Evolutionary conservation across 2,113 vertebrate genomes (phyloP).

Genomic region (Amblyornis subalaris): DNA sequence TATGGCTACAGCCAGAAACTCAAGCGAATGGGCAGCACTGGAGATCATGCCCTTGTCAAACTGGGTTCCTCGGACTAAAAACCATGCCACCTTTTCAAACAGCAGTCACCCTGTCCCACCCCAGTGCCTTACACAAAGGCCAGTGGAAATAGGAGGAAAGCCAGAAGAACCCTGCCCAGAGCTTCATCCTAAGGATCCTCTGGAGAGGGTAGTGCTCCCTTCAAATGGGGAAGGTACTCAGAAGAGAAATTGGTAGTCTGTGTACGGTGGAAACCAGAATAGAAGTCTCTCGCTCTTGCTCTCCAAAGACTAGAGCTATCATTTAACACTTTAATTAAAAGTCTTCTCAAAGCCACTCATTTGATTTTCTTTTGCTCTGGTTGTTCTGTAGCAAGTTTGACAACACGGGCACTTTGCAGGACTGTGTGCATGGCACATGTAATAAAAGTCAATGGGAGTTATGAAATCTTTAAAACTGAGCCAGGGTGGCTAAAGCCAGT

Average conservation of each 20-base stretch:
- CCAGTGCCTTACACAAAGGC: background rate
- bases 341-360: background rate
- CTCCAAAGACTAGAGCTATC: constrained; percentile 2
- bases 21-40: background rate
- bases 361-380: constrained; percentile 6
- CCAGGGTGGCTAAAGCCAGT: background rate
- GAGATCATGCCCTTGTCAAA: background rate
- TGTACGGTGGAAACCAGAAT: background rate
- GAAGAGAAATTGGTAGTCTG: background rate
- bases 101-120: background rate
- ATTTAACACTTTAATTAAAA: constrained; percentile 57
- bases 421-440: background rate
- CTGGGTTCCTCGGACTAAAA: background rate
- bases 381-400: background rate
- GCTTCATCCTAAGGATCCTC: background rate
- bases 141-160: background rate
- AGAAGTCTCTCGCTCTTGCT: background rate
- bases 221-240: background rate
- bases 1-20: background rate
- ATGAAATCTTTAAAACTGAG: background rate
- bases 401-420: background rate
- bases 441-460: constrained; percentile 13
- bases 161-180: background rate
- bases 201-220: background rate
- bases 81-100: background rate